phyloP scores from a whole-genome alignment of 2,888 invertebrate species.

The Heliconius erato region DNA sequence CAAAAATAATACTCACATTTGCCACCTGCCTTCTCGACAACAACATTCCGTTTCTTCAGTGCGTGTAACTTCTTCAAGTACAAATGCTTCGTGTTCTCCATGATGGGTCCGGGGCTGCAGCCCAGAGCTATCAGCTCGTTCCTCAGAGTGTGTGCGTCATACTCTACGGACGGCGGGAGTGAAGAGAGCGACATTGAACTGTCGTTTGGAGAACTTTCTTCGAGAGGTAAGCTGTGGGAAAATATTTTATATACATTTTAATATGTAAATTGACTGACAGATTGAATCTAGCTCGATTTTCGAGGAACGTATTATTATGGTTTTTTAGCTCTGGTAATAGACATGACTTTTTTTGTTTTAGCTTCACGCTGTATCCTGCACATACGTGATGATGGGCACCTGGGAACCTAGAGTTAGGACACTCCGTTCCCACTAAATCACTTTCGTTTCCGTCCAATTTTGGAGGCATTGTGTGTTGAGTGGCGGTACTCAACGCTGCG shows the following conservation, averaged over 20 bases:
- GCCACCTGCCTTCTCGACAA: constrained; percentile 57
- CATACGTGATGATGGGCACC: too few relatives aligned
- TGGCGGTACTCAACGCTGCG: too few relatives aligned
- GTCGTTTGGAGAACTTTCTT: constrained; percentile 63
- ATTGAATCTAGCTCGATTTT: too few relatives aligned
- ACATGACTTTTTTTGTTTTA: too few relatives aligned
- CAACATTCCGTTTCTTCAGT: constrained; percentile 75
- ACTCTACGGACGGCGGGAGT: constrained; percentile 87
- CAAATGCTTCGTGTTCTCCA: constrained; percentile 89
- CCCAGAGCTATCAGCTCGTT: constrained; percentile 88
- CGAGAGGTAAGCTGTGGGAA: constrained; percentile 8
- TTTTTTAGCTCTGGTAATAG: too few relatives aligned
- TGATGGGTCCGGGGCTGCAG: constrained; percentile 92
- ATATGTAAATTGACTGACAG: background rate
- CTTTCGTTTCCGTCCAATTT: too few relatives aligned
- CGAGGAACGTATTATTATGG: too few relatives aligned
- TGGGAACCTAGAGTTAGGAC: too few relatives aligned
- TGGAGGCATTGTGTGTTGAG: too few relatives aligned
- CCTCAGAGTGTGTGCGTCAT: constrained; percentile 88
- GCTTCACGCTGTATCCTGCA: too few relatives aligned
- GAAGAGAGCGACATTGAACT: constrained; percentile 82
- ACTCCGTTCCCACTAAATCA: too few relatives aligned
- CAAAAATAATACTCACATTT: constrained; percentile 63
- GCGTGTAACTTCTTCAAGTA: constrained; percentile 91
- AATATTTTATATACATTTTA: background rate